phyloP scores from a whole-genome alignment of 2,888 invertebrate genomes.

The Conus canariensis region DNA sequence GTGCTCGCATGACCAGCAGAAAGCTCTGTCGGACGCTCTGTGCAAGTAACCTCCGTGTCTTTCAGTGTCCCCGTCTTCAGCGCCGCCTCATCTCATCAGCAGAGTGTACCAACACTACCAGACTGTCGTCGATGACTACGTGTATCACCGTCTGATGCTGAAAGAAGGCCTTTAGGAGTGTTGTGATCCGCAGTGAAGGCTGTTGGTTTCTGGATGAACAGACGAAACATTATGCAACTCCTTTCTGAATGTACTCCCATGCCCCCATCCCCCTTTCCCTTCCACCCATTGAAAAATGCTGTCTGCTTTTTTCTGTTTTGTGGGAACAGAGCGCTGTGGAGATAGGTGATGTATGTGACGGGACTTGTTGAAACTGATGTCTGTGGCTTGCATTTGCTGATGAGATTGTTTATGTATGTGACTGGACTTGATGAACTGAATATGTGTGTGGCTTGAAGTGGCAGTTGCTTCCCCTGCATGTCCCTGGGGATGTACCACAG shows the following conservation, averaged over 20 bases:
- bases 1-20: conserved; percentile 89
- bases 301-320: not conserved
- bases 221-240: not conserved
- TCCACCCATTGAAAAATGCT: not conserved
- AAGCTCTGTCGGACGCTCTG: conserved; percentile 82
- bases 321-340: not conserved
- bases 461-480: too few relatives aligned
- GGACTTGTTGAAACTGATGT: too few relatives aligned
- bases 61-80: not conserved
- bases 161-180: too few relatives aligned
- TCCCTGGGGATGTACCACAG: not conserved
- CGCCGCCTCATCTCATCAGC: not conserved
- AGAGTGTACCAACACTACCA: too few relatives aligned
- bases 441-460: not conserved
- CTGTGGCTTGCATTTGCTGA: too few relatives aligned
- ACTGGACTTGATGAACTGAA: not conserved
- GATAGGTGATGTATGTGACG: not conserved
- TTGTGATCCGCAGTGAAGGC: too few relatives aligned
- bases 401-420: not conserved
- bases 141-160: too few relatives aligned
- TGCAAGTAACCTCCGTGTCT: conserved; percentile 11
- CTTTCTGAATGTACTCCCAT: not conserved
- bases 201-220: not conserved
- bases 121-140: too few relatives aligned
- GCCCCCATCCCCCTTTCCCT: not conserved